Conservation (phyloP, 2,797 vertebrate genomes). For the Intellagama lesueurii region DNA sequence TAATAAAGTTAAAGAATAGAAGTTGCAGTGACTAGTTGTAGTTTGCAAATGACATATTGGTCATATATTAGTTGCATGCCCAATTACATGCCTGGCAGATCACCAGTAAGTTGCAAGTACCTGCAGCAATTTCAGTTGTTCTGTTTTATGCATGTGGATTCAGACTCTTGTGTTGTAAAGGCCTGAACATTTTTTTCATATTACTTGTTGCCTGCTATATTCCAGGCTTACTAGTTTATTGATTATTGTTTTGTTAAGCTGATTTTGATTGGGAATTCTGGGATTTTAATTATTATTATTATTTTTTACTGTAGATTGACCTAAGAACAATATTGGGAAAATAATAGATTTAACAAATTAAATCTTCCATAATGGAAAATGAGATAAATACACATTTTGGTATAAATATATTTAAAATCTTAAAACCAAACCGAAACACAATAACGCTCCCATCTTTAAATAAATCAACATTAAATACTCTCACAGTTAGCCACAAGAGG, state of each 20-base stretch:
- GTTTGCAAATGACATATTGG: too few species aligned
- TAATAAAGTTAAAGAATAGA: too few species aligned
- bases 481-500: conserved; percentile 15
- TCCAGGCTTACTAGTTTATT: neutral
- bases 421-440: neutral
- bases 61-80: too few species aligned
- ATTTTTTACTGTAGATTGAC: neutral
- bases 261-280: neutral
- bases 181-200: neutral
- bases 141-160: too few species aligned
- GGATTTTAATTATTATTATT: neutral
- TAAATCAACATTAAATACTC: neutral
- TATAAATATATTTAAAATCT: neutral
- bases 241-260: too few species aligned
- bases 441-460: neutral
- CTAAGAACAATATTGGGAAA: neutral
- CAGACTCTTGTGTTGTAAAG: neutral
- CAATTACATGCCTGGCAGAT: too few species aligned
- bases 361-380: neutral
- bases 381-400: neutral
- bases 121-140: too few species aligned
- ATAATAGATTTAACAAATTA: neutral
- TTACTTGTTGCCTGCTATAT: neutral
- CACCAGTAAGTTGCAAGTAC: too few species aligned
- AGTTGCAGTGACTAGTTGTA: too few species aligned